Conservation (phyloP, 2,797 vertebrate species). For the Harpagifer antarcticus region DNA sequence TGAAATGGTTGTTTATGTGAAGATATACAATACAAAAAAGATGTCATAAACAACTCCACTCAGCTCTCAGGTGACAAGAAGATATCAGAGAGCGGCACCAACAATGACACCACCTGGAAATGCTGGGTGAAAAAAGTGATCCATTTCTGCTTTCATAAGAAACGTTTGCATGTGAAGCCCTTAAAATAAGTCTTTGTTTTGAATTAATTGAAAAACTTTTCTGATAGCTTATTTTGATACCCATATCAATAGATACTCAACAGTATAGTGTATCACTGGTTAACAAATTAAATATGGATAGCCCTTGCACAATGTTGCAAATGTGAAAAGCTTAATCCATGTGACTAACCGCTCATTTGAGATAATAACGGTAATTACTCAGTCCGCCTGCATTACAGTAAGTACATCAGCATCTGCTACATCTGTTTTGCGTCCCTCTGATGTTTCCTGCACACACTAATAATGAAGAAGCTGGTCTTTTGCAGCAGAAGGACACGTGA, state of each 20-base stretch:
- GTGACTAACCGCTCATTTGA: background rate
- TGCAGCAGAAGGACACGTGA: background rate
- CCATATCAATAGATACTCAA: background rate
- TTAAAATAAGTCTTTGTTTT: conserved; percentile 6
- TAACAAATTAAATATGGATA: background rate
- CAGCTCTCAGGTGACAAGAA: no score
- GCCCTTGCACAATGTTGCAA: background rate
- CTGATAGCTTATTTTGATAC: background rate
- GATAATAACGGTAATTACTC: background rate
- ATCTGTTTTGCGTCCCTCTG: background rate
- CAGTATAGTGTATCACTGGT: background rate
- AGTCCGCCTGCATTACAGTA: background rate
- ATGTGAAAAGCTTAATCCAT: background rate
- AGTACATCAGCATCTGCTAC: background rate
- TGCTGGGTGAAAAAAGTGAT: no score
- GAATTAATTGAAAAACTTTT: background rate
- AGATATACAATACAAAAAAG: no score
- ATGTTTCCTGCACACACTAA: conserved; percentile 1
- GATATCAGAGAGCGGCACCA: no score
- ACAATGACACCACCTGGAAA: no score
- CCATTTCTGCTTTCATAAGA: conserved; percentile 14
- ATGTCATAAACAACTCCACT: no score
- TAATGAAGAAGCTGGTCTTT: background rate
- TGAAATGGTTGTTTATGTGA: no score
- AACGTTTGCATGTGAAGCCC: background rate